These are phyloP conservation scores for Escarpia spicata DNA, from an alignment of 2,888 invertebrate genomes.

Conservation along the genomic window DNA sequence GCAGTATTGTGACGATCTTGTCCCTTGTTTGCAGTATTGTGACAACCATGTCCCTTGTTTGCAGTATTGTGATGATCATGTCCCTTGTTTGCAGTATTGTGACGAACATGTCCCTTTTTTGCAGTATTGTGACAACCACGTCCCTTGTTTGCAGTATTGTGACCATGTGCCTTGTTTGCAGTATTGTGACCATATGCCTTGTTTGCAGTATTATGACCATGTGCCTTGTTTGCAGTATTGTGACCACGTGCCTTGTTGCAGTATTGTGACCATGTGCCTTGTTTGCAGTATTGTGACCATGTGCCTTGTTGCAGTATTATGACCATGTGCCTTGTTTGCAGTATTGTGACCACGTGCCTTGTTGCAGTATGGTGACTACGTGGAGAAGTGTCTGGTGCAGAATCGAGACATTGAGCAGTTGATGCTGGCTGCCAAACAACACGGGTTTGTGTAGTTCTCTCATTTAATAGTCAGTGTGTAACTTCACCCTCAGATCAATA, in stretches of 20 bases:
- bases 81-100: not conserved
- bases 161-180: not conserved
- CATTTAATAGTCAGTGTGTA: not conserved
- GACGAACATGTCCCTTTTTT: not conserved
- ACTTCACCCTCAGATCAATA: no score
- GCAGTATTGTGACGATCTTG: conserved; percentile 23
- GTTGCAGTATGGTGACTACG: conserved; percentile 54
- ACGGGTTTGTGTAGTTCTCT: not conserved
- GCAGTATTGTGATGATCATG: not conserved
- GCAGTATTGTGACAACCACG: not conserved
- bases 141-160: not conserved
- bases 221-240: not conserved
- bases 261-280: not conserved
- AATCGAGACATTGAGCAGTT: conserved; percentile 59
- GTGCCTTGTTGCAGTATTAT: not conserved
- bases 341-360: not conserved
- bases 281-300: not conserved
- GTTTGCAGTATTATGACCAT: not conserved
- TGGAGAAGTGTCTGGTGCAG: conserved; percentile 59
- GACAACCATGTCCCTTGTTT: not conserved
- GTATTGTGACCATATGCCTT: not conserved
- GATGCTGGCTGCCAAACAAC: conserved; percentile 51
- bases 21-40: not conserved
- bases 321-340: not conserved
- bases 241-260: not conserved